Evolutionary conservation across 2,797 vertebrate species (phyloP).

Genomic region (Syngnathus rostellatus): DNA sequence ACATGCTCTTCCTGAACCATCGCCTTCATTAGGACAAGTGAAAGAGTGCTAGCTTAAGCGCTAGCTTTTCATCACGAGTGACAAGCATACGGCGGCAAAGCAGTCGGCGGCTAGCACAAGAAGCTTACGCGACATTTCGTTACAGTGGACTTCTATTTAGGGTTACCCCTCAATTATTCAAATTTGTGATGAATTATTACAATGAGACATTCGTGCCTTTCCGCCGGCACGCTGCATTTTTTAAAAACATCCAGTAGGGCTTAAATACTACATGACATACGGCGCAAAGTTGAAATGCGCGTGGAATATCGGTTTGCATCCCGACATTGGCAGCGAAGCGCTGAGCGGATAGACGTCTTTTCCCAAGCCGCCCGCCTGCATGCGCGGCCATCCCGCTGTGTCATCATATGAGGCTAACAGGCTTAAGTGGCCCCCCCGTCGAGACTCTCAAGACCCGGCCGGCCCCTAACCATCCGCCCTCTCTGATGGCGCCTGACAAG

Average conservation of each 20-base stretch:
- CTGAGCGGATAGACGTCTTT: background rate
- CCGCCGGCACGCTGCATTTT: background rate
- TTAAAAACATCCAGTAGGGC: background rate
- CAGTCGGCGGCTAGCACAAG: background rate
- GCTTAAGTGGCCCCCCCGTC: slow-evolving; percentile 1
- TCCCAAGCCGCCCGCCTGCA: background rate
- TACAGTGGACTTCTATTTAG: background rate
- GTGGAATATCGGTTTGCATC: background rate
- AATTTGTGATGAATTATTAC: background rate
- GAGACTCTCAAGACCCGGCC: background rate
- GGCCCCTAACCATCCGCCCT: background rate
- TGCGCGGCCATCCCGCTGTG: background rate
- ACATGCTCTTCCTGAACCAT: slow-evolving; percentile 2
- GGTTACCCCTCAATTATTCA: background rate
- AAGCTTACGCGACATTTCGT: background rate
- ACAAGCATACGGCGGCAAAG: background rate
- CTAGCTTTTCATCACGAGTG: background rate
- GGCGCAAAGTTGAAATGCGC: slow-evolving; percentile 1
- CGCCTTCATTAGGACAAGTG: background rate
- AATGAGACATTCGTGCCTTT: background rate
- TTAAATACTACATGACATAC: background rate
- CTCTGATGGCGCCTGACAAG: background rate
- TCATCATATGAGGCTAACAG: slow-evolving; percentile 4
- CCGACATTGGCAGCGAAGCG: background rate
- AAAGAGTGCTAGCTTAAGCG: background rate